These are phyloP conservation scores for Carapus acus DNA, from an alignment of 2,797 vertebrate genomes.

Conservation along the genomic window DNA sequence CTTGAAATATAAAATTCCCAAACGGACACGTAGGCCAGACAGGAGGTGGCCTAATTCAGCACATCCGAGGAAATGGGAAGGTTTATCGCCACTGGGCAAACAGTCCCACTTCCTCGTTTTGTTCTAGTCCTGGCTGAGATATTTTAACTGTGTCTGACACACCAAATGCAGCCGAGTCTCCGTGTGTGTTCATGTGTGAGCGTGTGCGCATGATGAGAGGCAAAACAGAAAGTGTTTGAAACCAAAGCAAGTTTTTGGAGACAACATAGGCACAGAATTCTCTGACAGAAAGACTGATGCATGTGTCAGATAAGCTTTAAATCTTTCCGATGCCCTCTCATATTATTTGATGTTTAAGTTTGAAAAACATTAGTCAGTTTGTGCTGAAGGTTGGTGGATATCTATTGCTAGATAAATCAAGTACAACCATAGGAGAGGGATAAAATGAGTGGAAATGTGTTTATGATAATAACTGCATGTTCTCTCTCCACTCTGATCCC, in stretches of 20 bases:
- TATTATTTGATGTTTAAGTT: constrained; percentile 3
- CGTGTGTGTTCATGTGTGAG: constrained; percentile 16
- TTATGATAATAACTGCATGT: constrained; percentile 10
- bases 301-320: constrained; percentile 10
- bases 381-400: no score
- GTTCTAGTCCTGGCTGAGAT: constrained; percentile 51
- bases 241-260: constrained; percentile 23
- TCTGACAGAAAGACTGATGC: constrained; percentile 22
- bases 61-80: constrained; percentile 61
- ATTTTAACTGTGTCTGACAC: constrained; percentile 38
- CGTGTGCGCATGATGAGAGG: constrained; percentile 1
- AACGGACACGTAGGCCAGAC: constrained; percentile 47
- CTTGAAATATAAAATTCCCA: constrained; percentile 20
- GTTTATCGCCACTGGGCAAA: constrained; percentile 67
- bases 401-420: neutral
- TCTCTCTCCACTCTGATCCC: neutral
- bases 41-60: constrained; percentile 61
- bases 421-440: constrained; percentile 1
- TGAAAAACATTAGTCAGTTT: no score
- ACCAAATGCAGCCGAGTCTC: neutral
- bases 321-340: constrained; percentile 5
- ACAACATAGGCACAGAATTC: constrained; percentile 7
- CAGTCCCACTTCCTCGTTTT: constrained; percentile 71
- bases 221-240: constrained; percentile 32
- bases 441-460: no score